Conservation (phyloP, 1,140 invertebrate species). For the Goniozus legneri region DNA sequence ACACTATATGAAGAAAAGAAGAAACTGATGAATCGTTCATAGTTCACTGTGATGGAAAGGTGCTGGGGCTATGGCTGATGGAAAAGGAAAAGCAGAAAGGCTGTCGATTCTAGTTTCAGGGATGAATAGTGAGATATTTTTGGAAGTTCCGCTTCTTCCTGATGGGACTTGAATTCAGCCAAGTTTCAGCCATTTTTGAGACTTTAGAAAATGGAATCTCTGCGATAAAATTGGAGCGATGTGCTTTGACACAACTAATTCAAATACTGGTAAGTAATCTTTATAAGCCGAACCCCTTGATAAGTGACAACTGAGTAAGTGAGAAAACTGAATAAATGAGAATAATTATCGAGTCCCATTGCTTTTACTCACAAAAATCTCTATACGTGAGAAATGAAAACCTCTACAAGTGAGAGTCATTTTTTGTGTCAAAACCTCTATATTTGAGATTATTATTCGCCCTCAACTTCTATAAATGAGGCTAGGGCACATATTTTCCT, state of each 20-base stretch:
- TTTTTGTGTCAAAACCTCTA: too few relatives aligned
- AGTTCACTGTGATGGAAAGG: conserved; percentile 17
- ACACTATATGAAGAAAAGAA: conserved; percentile 2
- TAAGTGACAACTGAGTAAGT: neutral
- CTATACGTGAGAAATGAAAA: neutral
- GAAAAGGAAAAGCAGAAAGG: conserved; percentile 10
- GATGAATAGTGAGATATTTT: conserved; percentile 10
- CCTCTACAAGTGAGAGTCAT: too few relatives aligned
- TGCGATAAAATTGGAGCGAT: conserved; percentile 10
- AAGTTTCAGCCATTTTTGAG: conserved; percentile 11
- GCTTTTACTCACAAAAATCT: neutral
- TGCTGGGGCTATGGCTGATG: conserved; percentile 3
- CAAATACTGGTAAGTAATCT: conserved; percentile 3
- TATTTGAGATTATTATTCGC: too few relatives aligned
- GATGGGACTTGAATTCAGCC: conserved; percentile 4
- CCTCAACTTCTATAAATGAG: too few relatives aligned
- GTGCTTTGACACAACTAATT: conserved; percentile 14
- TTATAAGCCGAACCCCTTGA: neutral
- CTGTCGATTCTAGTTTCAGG: conserved; percentile 10
- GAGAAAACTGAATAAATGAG: neutral
- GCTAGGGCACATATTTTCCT: too few relatives aligned
- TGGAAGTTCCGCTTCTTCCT: conserved; percentile 6
- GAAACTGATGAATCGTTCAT: conserved; percentile 3
- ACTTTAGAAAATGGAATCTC: conserved; percentile 14
- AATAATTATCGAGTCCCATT: too few relatives aligned